A percentile compares a stretch with the other conserved stretches of the same genome.
Evolutionary conservation across 2,888 invertebrate genomes (phyloP).

Genomic region (Drosophila testacea): DNA sequence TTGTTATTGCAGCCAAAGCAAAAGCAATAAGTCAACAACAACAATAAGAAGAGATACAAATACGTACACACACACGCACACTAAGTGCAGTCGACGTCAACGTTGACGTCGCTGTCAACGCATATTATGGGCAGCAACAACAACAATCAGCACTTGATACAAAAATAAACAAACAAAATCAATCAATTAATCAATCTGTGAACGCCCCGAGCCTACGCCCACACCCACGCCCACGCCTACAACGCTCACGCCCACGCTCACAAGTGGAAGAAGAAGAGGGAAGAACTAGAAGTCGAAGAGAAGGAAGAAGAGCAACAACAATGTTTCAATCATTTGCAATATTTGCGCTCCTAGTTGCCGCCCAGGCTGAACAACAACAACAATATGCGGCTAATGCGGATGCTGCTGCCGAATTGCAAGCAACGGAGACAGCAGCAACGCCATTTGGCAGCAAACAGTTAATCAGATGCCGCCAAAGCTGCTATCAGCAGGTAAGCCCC

Average conservation of each 20-base stretch:
- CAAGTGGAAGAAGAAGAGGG: conserved; percentile 15
- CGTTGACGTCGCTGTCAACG: conserved; percentile 54
- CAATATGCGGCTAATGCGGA: conserved; percentile 32
- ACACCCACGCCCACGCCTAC: conserved; percentile 44
- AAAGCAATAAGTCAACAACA: conserved; percentile 15
- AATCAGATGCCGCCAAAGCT: conserved; percentile 84
- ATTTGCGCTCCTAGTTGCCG: conserved; percentile 35
- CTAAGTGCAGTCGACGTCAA: conserved; percentile 64
- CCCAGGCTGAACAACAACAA: conserved; percentile 33
- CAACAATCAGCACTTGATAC: conserved; percentile 66
- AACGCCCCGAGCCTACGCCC: conserved; percentile 58
- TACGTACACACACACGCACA: conserved; percentile 34
- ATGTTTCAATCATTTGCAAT: conserved; percentile 70
- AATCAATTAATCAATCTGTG: conserved; percentile 75
- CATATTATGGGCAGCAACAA: conserved; percentile 59
- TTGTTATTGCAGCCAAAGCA: conserved; percentile 24
- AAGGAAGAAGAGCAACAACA: conserved; percentile 9
- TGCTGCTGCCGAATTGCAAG: conserved; percentile 44
- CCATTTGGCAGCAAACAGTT: conserved; percentile 81
- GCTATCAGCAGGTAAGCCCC: conserved; percentile 84
- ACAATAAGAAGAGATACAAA: not conserved
- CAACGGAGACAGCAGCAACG: conserved; percentile 36
- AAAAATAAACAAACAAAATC: conserved; percentile 79
- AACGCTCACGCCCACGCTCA: conserved; percentile 28
- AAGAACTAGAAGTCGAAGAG: not conserved